A percentile compares a stretch with the other conserved stretches of the same genome.
These are phyloP conservation scores for Ctenosaura bakeri DNA, from an alignment of 2,797 vertebrate species.

Conservation along the genomic window DNA sequence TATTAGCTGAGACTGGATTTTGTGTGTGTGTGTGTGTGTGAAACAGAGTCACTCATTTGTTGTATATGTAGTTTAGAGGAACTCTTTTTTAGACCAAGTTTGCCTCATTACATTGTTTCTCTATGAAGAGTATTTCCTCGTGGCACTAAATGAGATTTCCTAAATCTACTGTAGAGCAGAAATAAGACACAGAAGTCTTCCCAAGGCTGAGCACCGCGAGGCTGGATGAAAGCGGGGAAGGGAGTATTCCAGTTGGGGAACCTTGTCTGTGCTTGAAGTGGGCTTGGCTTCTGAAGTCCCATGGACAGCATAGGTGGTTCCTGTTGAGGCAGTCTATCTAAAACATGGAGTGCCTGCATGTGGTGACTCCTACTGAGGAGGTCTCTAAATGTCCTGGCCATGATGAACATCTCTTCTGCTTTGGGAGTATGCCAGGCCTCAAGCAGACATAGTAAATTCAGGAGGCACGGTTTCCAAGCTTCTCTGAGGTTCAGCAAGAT, in stretches of 20 bases:
- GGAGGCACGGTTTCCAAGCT: neutral
- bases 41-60: neutral
- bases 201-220: neutral
- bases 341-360: neutral
- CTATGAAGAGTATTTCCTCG: neutral
- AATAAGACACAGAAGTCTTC: neutral
- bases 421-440: neutral
- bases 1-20: neutral
- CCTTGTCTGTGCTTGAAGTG: neutral
- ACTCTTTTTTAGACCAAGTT: neutral
- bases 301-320: neutral
- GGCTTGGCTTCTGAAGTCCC: neutral
- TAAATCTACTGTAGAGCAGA: neutral
- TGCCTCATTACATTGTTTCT: neutral
- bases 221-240: neutral
- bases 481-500: neutral
- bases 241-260: neutral
- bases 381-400: neutral
- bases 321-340: neutral
- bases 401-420: neutral
- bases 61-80: neutral
- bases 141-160: neutral
- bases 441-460: neutral
- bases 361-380: neutral
- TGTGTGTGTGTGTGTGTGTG: too few relatives aligned